phyloP scores from a whole-genome alignment of 2,113 vertebrate species.

The Lophura nycthemera region DNA sequence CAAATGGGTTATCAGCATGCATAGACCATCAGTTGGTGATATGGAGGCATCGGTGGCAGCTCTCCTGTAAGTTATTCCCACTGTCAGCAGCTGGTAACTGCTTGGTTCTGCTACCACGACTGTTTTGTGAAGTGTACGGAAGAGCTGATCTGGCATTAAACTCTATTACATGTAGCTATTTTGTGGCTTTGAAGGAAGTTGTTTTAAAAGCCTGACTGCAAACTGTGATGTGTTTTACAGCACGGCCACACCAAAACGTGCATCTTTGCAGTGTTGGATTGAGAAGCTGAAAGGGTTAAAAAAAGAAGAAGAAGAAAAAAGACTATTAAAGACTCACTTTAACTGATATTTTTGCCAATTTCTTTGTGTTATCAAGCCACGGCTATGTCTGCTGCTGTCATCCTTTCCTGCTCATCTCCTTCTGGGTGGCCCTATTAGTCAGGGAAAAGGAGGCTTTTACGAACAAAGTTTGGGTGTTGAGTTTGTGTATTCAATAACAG shows the following conservation, averaged over 20 bases:
- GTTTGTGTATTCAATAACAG: not conserved
- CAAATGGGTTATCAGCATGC: not conserved
- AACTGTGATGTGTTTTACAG: not conserved
- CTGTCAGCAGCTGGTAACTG: not conserved
- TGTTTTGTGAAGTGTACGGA: not conserved
- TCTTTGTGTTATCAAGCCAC: not conserved
- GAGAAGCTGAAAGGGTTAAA: not conserved
- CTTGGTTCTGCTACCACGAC: not conserved
- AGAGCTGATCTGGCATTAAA: not conserved
- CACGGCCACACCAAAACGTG: not conserved
- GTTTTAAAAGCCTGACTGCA: not conserved
- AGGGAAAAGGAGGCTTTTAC: not conserved
- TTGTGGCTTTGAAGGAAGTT: not conserved
- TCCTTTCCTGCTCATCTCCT: not conserved
- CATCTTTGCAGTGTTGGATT: not conserved
- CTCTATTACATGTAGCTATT: not conserved
- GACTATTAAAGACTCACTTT: not conserved
- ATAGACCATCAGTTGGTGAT: not conserved
- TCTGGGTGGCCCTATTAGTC: conserved; percentile 37
- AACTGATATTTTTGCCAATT: conserved; percentile 17
- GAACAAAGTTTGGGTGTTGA: not conserved
- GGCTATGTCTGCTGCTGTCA: not conserved
- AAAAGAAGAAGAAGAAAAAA: not conserved
- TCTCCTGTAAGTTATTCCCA: not conserved
- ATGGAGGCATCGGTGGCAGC: not conserved